These are phyloP conservation scores for Euwallacea similis DNA, from an alignment of 1,140 invertebrate genomes.

Conservation along the genomic window DNA sequence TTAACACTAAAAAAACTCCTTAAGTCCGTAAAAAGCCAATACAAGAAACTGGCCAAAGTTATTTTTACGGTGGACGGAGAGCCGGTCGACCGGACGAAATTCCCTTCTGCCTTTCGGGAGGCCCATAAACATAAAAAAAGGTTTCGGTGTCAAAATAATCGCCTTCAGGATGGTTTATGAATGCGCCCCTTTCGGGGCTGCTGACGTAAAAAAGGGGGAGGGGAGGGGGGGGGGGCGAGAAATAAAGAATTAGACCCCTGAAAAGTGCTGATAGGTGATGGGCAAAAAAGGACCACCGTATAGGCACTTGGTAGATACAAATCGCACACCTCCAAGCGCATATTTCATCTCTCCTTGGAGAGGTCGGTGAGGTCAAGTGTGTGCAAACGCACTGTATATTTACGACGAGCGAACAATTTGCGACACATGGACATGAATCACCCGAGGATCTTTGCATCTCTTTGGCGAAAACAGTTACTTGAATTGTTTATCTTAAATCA, in stretches of 20 bases:
- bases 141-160: conserved; percentile 5
- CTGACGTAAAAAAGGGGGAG: too few species aligned
- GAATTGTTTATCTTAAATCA: conserved; percentile 15
- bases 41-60: conserved; percentile 5
- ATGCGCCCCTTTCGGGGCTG: not conserved
- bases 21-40: conserved; percentile 1
- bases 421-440: conserved; percentile 19
- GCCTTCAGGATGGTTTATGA: conserved; percentile 3
- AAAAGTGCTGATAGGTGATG: too few species aligned
- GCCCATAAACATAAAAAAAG: conserved; percentile 5
- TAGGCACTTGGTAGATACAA: too few species aligned
- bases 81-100: conserved; percentile 3
- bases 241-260: too few species aligned
- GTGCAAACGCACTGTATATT: conserved; percentile 22
- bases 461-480: conserved; percentile 14
- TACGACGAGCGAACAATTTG: conserved; percentile 17
- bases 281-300: too few species aligned
- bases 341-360: conserved; percentile 12
- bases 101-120: not conserved
- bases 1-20: not conserved
- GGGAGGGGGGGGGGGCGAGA: too few species aligned
- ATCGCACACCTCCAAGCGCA: conserved; percentile 2
- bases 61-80: not conserved
- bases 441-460: not conserved
- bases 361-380: conserved; percentile 18